Evolutionary conservation across 2,888 invertebrate genomes (phyloP).

Genomic region (Beris morrisii): DNA sequence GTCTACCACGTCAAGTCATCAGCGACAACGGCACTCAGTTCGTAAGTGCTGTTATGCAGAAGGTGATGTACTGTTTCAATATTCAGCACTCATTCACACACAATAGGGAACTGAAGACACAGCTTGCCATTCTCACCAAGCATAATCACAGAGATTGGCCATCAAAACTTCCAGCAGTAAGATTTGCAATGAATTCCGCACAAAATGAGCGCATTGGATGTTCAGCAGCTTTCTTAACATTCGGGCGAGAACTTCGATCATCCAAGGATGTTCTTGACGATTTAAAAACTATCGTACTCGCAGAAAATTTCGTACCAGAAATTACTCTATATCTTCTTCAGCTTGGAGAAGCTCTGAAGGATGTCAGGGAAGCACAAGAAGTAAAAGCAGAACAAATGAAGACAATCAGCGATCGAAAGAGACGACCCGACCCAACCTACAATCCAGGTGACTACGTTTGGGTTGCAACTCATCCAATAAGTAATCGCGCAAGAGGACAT

Average conservation of each 20-base stretch:
- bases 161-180: constrained; percentile 45
- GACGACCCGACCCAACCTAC: no score
- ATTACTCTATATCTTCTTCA: constrained; percentile 22
- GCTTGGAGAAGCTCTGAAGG: not conserved
- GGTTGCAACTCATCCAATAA: no score
- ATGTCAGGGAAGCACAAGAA: constrained; percentile 1
- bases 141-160: constrained; percentile 45
- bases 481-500: no score
- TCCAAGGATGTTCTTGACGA: constrained; percentile 45
- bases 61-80: no score
- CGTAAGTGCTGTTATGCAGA: no score
- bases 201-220: constrained; percentile 44
- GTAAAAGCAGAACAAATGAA: no score
- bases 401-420: no score
- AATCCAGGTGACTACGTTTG: no score
- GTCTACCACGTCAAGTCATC: constrained; percentile 43
- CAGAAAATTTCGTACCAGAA: constrained; percentile 42
- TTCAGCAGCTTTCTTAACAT: constrained; percentile 48
- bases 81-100: no score
- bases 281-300: constrained; percentile 41
- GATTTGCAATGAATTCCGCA: constrained; percentile 52
- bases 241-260: constrained; percentile 49
- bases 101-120: constrained; percentile 46
- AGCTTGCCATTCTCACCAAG: constrained; percentile 45
- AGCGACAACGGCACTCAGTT: no score